A percentile compares a stretch with the other conserved stretches of the same genome.
These are phyloP conservation scores for Pelmatolapia mariae DNA, from an alignment of 2,113 vertebrate genomes.

Conservation along the genomic window DNA sequence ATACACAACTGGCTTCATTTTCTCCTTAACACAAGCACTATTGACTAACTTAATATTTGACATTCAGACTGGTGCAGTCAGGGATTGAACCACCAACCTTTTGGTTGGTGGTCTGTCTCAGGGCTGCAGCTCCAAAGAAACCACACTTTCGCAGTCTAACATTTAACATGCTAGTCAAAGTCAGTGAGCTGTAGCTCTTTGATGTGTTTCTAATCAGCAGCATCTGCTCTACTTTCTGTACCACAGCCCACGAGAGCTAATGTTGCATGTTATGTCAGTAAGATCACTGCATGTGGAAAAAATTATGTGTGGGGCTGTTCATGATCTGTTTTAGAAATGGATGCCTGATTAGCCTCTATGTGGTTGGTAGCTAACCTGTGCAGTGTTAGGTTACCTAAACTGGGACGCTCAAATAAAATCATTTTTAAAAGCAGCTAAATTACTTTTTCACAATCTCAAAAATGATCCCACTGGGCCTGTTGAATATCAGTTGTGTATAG, in stretches of 20 bases:
- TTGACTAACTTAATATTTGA: fast-evolving
- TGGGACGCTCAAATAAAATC: fast-evolving
- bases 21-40: neutral
- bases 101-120: neutral
- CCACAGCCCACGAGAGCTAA: neutral
- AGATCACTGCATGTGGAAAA: fast-evolving
- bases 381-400: neutral
- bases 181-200: neutral
- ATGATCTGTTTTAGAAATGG: neutral
- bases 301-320: fast-evolving
- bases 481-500: neutral
- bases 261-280: neutral
- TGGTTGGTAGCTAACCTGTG: fast-evolving
- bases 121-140: neutral
- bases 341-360: fast-evolving
- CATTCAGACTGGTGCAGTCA: neutral
- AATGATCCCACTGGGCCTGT: fast-evolving
- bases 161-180: neutral
- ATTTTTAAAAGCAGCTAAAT: fast-evolving
- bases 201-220: neutral
- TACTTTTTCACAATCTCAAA: fast-evolving
- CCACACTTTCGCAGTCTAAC: neutral
- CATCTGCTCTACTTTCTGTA: fast-evolving
- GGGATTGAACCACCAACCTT: neutral
- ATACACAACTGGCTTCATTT: neutral